Evolutionary conservation across 2,113 vertebrate genomes (phyloP), one percentile per base, ranked within the genome.

Genomic region (Pan paniscus): DNA sequence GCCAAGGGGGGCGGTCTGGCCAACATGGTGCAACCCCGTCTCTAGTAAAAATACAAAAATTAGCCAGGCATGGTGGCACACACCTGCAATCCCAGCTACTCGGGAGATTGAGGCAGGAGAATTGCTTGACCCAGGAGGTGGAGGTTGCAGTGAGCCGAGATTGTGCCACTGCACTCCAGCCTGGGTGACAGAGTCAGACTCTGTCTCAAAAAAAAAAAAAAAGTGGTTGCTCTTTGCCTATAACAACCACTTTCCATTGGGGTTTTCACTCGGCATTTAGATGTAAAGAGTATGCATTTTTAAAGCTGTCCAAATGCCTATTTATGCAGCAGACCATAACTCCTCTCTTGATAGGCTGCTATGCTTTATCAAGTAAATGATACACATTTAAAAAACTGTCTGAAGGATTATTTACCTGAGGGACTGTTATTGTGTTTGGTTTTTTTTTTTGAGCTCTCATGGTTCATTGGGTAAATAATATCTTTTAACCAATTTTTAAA

Each of bases 241-340:
- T 68, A 97, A 76, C 97, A 96, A 85, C 25, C 11, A 43, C 2
- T 14, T 96, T 82, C 79, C 52, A 18, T 38, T 57, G 94, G 43
- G 57, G 46, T 90, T 70, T 97, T 98, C 80, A 23, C 97, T 96
- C n/a, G 70, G 80, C 50, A 79, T 80, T 93, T 97, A 76, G 61
- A 91, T 25, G 67, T 97, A 98, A 97, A 95, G 89, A 89, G 38
- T 43, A 32, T 72, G 72, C 59, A 88, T 94, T 92, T 98, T 96
- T 98, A 95, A 98, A 98, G 96, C 93, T 98, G 88, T 84, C 72
- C 55, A 76, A 90, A 90, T 83, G 50, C 95, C 87, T 95, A 3
- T 97, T 96, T 97, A 98, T 46, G 96, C 89, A 96, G 55, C n/a
- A 96, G 95, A 73, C 89, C 91, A 16, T 96, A 97, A 82, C 75